These are phyloP conservation scores for Megathymus violae DNA, from an alignment of 1,140 invertebrate genomes.

Conservation along the genomic window DNA sequence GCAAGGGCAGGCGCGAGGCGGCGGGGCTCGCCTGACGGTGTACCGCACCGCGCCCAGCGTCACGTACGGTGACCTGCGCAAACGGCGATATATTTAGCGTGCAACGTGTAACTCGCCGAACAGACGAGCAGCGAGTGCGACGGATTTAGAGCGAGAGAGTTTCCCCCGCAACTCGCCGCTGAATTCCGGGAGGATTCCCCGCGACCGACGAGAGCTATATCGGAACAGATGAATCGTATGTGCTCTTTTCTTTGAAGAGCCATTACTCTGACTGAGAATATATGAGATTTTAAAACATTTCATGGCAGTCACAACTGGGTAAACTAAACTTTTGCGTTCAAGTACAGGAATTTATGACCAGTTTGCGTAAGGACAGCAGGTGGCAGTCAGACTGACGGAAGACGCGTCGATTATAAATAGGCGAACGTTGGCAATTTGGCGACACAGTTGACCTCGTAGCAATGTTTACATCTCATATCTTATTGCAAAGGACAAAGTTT, in stretches of 20 bases:
- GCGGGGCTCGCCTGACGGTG: too few species aligned
- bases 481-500: slow-evolving; percentile 52
- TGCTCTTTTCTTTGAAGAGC: slow-evolving; percentile 55
- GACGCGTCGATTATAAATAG: slow-evolving; percentile 75
- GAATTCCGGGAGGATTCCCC: slow-evolving; percentile 81
- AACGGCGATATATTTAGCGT: slow-evolving; percentile 67
- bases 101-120: slow-evolving; percentile 63
- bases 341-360: slow-evolving; percentile 40
- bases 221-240: slow-evolving; percentile 66
- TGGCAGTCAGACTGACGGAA: slow-evolving; percentile 79
- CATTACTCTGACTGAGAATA: slow-evolving; percentile 37
- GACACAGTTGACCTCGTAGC: slow-evolving; percentile 67
- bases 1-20: too few species aligned
- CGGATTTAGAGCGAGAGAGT: slow-evolving; percentile 75
- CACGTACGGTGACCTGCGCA: slow-evolving; percentile 82
- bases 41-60: too few species aligned
- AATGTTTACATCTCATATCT: slow-evolving; percentile 72
- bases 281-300: slow-evolving; percentile 35
- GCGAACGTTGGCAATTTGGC: slow-evolving; percentile 68
- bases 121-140: slow-evolving; percentile 73
- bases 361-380: slow-evolving; percentile 60
- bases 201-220: slow-evolving; percentile 70
- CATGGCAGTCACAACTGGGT: slow-evolving; percentile 21
- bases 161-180: slow-evolving; percentile 68
- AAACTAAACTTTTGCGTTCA: slow-evolving; percentile 37